Percentiles rank a stretch among this genome's conserved stretches.
Evolutionary conservation across 2,113 vertebrate species (phyloP).

Genomic region (Proteles cristata): DNA sequence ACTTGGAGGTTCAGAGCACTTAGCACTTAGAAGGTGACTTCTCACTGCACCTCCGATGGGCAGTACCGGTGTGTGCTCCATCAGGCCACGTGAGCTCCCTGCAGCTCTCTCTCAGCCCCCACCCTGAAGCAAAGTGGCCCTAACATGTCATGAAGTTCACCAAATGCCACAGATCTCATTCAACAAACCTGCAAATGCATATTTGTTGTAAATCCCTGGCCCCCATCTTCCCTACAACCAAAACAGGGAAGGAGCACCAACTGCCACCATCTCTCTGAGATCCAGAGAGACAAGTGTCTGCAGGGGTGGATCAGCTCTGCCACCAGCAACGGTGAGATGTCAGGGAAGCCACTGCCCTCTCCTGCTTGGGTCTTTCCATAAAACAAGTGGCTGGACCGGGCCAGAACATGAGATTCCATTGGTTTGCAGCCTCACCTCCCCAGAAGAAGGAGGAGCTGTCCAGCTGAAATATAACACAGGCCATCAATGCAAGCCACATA

Average conservation of each 20-base stretch:
- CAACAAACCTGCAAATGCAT: not conserved
- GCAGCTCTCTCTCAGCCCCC: not conserved
- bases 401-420: not conserved
- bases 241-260: not conserved
- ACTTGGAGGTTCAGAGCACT: not conserved
- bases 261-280: not conserved
- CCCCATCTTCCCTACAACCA: not conserved
- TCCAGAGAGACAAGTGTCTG: not conserved
- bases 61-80: not conserved
- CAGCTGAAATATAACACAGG: not conserved
- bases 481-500: not conserved
- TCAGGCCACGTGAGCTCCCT: too few species aligned
- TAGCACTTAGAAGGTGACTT: not conserved
- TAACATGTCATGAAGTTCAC: not conserved
- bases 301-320: too few species aligned
- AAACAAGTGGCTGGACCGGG: not conserved
- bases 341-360: not conserved
- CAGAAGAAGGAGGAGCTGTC: not conserved
- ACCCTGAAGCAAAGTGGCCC: rapidly evolving
- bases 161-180: not conserved
- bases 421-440: not conserved
- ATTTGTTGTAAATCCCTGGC: not conserved
- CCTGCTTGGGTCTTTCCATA: not conserved
- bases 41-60: rapidly evolving
- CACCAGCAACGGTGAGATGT: not conserved